Evolutionary conservation across 2,797 vertebrate genomes (phyloP).

Genomic region (Clarias platycephalus): DNA sequence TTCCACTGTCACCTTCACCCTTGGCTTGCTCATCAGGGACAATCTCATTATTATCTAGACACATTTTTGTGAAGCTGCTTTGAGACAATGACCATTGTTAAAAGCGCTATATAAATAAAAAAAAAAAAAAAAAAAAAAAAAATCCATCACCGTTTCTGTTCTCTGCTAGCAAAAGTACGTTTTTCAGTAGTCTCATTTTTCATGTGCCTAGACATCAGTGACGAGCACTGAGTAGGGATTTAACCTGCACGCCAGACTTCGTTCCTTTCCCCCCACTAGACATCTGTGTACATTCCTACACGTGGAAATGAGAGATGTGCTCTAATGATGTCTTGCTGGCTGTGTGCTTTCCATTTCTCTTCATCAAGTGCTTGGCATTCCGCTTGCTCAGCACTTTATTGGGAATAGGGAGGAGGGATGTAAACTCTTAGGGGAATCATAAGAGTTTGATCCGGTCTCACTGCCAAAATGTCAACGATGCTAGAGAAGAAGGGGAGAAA

Average conservation of each 20-base stretch:
- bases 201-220: constrained; percentile 33
- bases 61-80: too few relatives aligned
- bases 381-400: constrained; percentile 71
- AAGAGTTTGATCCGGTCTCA: constrained; percentile 70
- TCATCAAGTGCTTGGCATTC: constrained; percentile 61
- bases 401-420: constrained; percentile 6
- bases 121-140: too few relatives aligned
- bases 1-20: too few relatives aligned
- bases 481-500: constrained; percentile 54
- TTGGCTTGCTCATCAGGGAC: too few relatives aligned
- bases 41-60: too few relatives aligned
- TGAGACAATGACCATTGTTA: too few relatives aligned
- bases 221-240: constrained; percentile 32
- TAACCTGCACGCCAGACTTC: constrained; percentile 31
- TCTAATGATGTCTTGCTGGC: constrained; percentile 48
- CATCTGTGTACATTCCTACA: constrained; percentile 28
- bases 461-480: constrained; percentile 70
- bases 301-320: constrained; percentile 38
- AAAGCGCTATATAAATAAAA: too few relatives aligned
- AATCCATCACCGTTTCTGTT: background rate
- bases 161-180: constrained; percentile 1
- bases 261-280: constrained; percentile 16
- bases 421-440: constrained; percentile 61
- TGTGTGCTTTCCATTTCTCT: constrained; percentile 57
- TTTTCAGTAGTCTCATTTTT: constrained; percentile 7